phyloP scores from a whole-genome alignment of 2,113 vertebrate genomes.

The Cygnus buccinator region DNA sequence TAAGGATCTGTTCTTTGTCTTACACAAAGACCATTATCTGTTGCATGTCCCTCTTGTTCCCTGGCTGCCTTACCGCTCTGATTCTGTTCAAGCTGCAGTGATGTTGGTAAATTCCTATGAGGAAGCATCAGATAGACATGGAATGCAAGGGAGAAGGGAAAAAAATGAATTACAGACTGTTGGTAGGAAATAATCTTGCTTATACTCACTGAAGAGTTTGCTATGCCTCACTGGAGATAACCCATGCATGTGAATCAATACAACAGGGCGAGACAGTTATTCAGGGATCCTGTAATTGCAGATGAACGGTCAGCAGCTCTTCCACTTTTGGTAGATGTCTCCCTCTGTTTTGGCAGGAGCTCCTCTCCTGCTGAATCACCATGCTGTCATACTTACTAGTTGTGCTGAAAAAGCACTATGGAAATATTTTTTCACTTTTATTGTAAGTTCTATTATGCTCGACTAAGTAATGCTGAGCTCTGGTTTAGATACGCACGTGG shows the following conservation, averaged over 20 bases:
- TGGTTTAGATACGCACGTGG: neutral
- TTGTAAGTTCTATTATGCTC: neutral
- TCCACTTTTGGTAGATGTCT: neutral
- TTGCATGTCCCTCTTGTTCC: neutral
- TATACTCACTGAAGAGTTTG: neutral
- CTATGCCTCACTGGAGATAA: neutral
- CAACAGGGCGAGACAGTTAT: neutral
- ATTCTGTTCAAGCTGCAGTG: neutral
- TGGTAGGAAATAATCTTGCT: neutral
- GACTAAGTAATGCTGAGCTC: neutral
- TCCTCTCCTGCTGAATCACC: conserved; percentile 11
- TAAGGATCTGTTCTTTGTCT: neutral
- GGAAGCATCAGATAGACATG: neutral
- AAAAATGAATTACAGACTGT: neutral
- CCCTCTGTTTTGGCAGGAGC: neutral
- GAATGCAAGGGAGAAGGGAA: neutral
- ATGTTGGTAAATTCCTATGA: neutral
- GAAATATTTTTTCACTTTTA: conserved; percentile 9
- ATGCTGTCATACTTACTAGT: neutral
- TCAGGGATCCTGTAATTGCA: neutral
- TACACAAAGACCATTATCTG: neutral
- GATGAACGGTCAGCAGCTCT: conserved; percentile 17
- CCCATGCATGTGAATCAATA: neutral
- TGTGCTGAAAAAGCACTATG: conserved; percentile 22
- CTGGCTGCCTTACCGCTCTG: neutral